These are phyloP conservation scores for Anoura caudifer DNA, from an alignment of 2,113 vertebrate genomes.

Conservation along the genomic window DNA sequence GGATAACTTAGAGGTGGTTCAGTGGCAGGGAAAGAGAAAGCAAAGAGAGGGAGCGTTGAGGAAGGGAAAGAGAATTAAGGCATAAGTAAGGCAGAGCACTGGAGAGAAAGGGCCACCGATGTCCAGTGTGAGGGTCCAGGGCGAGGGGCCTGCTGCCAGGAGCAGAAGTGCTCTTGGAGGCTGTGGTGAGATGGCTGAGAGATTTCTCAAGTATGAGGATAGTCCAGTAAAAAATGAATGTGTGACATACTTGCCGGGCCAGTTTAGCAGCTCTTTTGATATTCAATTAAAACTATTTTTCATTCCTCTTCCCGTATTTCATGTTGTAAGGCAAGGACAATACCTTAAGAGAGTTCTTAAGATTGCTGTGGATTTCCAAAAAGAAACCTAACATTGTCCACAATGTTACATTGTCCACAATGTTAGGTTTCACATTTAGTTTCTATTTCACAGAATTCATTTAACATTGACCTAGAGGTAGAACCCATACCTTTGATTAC, in stretches of 20 bases:
- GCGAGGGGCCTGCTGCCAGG: accelerated
- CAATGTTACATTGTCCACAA: too few relatives aligned
- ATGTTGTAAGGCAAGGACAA: not conserved
- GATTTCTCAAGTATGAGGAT: not conserved
- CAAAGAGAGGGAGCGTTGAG: not conserved
- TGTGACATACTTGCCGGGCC: not conserved
- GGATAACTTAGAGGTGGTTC: not conserved
- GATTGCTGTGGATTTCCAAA: not conserved
- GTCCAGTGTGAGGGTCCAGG: not conserved
- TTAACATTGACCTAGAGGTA: not conserved
- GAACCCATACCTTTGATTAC: not conserved
- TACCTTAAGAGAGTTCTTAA: not conserved
- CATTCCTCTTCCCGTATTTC: not conserved
- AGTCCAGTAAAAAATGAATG: not conserved
- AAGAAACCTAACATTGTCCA: not conserved
- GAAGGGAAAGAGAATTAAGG: not conserved
- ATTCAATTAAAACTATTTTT: not conserved
- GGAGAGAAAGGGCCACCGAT: not conserved
- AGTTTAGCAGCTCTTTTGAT: not conserved
- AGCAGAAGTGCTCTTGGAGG: not conserved
- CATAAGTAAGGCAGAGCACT: not conserved
- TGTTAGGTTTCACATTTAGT: not conserved
- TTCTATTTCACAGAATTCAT: not conserved
- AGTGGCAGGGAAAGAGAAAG: not conserved
- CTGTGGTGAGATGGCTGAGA: accelerated